Percentiles rank a stretch among this genome's conserved stretches.
Evolutionary conservation across 2,113 vertebrate species (phyloP).

Genomic region (Petroica traversi): DNA sequence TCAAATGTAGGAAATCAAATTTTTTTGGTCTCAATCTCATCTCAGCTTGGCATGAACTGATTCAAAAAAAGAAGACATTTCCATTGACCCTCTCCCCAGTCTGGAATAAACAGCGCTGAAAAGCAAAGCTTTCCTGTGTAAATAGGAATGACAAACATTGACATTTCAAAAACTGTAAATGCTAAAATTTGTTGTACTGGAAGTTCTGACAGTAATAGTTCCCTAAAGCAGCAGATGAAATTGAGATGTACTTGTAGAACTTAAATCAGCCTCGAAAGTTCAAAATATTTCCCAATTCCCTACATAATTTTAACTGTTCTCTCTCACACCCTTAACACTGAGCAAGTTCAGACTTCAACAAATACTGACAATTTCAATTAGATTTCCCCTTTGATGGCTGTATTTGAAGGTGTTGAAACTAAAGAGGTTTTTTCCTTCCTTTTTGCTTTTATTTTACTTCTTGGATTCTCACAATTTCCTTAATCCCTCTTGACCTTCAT

Average conservation of each 20-base stretch:
- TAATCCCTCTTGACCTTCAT: not conserved
- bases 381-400: not conserved
- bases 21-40: not conserved
- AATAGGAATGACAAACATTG: not conserved
- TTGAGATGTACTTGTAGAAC: not conserved
- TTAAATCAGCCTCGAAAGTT: not conserved
- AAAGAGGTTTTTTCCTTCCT: not conserved
- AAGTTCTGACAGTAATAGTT: not conserved
- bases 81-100: not conserved
- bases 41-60: not conserved
- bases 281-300: constrained; percentile 35
- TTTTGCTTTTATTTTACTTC: not conserved
- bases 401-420: not conserved
- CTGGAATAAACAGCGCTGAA: not conserved
- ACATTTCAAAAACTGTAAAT: not conserved
- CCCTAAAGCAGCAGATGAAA: constrained; percentile 3
- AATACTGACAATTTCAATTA: not conserved
- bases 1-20: not conserved
- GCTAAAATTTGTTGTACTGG: not conserved
- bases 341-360: not conserved
- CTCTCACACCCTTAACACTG: not conserved
- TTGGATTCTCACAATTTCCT: not conserved
- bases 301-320: not conserved
- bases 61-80: not conserved
- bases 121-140: not conserved